phyloP scores from a whole-genome alignment of 2,888 invertebrate genomes.

The Odontomyia ornata region DNA sequence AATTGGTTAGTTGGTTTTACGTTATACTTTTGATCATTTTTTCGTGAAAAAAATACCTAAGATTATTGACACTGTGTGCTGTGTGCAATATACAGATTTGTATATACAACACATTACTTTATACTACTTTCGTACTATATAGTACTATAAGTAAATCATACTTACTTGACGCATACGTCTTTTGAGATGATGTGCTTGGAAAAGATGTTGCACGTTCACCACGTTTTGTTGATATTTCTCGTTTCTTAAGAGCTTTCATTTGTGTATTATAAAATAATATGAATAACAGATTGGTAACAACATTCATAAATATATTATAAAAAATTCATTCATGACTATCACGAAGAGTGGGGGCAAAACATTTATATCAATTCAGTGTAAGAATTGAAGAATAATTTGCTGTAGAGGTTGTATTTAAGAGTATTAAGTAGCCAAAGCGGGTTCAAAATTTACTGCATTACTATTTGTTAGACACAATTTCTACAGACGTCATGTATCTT shows the following conservation, averaged over 20 bases:
- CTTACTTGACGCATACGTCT: conserved; percentile 49
- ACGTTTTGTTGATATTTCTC: conserved; percentile 36
- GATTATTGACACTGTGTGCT: not conserved
- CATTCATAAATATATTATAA: not conserved
- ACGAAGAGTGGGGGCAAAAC: not conserved
- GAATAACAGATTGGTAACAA: not conserved
- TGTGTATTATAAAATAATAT: conserved; percentile 27
- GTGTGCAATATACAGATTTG: not conserved
- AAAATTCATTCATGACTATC: not conserved
- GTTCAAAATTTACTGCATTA: not conserved
- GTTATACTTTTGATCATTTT: no score
- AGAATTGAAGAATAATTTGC: not conserved
- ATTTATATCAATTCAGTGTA: not conserved
- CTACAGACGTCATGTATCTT: not conserved
- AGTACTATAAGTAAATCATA: not conserved
- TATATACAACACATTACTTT: no score
- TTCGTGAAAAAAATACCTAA: no score
- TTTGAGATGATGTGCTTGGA: conserved; percentile 30
- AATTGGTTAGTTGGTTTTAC: not conserved
- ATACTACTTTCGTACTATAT: no score
- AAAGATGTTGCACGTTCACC: conserved; percentile 37
- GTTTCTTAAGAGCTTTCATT: conserved; percentile 43
- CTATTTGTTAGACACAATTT: not conserved
- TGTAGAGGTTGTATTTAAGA: not conserved
- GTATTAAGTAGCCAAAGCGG: not conserved